Evolutionary conservation across 2,888 invertebrate species (phyloP).

Genomic region (Chymomyza amoena): DNA sequence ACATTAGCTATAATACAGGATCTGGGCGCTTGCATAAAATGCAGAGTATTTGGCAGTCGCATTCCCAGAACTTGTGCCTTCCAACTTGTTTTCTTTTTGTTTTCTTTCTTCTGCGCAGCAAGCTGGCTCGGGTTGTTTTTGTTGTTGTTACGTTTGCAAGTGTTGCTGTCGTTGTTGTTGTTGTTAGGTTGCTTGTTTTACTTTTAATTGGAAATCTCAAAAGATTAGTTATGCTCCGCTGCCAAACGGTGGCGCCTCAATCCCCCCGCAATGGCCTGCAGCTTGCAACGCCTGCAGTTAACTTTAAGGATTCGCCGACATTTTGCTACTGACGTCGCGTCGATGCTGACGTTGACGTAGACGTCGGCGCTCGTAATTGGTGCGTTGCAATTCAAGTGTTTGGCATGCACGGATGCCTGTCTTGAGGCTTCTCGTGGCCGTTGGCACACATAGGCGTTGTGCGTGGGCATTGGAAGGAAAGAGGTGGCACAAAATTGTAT

Average conservation of each 20-base stretch:
- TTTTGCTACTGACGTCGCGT: background rate
- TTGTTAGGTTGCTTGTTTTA: conserved; percentile 60
- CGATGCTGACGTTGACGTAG: conserved; percentile 11
- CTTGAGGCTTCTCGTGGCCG: conserved; percentile 58
- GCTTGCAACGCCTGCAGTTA: conserved; percentile 1
- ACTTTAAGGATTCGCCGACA: background rate
- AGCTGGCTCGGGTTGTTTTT: conserved; percentile 5
- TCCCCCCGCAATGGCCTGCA: conserved; percentile 6
- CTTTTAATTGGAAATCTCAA: conserved; percentile 73
- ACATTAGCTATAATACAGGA: too few species aligned
- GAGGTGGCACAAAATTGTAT: conserved; percentile 30
- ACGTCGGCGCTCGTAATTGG: conserved; percentile 62
- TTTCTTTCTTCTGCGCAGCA: conserved; percentile 19
- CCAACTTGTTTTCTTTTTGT: conserved; percentile 9
- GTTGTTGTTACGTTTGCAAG: conserved; percentile 6
- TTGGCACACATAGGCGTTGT: conserved; percentile 19
- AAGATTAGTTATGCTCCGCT: conserved; percentile 73
- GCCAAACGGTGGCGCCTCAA: conserved; percentile 48
- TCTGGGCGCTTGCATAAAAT: background rate
- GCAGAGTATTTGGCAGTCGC: background rate
- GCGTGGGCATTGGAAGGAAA: background rate
- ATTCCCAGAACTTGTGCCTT: background rate
- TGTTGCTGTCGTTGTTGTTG: conserved; percentile 33
- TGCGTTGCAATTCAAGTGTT: conserved; percentile 72
- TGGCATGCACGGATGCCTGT: conserved; percentile 68